These are phyloP conservation scores for Dynastes grantii DNA, from an alignment of 2,888 invertebrate species.

Conservation along the genomic window DNA sequence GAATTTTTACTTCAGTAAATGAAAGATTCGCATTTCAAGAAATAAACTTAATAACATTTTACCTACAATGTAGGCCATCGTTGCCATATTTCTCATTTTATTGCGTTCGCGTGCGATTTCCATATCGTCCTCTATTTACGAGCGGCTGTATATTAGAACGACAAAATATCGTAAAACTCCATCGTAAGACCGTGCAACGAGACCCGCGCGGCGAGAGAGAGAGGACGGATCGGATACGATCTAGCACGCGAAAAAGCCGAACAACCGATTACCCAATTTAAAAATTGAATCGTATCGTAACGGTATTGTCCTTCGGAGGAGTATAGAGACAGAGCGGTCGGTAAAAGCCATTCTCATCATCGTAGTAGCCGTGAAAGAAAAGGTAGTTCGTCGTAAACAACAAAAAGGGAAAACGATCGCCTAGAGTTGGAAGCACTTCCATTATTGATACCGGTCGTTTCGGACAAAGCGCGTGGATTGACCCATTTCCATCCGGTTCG, in stretches of 20 bases:
- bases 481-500: conserved; percentile 31
- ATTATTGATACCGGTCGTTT: conserved; percentile 28
- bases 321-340: not conserved
- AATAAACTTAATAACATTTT: too few relatives aligned
- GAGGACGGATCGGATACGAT: not conserved
- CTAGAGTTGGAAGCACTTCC: conserved; percentile 2
- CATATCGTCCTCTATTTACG: conserved; percentile 16
- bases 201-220: not conserved
- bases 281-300: conserved; percentile 16
- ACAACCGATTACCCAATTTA: conserved; percentile 14
- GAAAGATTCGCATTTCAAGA: too few relatives aligned
- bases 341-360: conserved; percentile 15
- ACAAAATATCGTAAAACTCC: conserved; percentile 25
- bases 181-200: too few relatives aligned
- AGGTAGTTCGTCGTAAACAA: conserved; percentile 21
- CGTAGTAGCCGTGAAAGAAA: not conserved
- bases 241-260: not conserved
- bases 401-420: conserved; percentile 9
- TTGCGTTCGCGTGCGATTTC: conserved; percentile 1
- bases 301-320: not conserved
- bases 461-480: conserved; percentile 30
- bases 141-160: conserved; percentile 14
- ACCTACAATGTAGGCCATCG: not conserved
- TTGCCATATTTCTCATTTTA: not conserved
- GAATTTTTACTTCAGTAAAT: too few relatives aligned